Evolutionary conservation across 2,888 invertebrate genomes (phyloP).

Genomic region (Leptura quadrifasciata): DNA sequence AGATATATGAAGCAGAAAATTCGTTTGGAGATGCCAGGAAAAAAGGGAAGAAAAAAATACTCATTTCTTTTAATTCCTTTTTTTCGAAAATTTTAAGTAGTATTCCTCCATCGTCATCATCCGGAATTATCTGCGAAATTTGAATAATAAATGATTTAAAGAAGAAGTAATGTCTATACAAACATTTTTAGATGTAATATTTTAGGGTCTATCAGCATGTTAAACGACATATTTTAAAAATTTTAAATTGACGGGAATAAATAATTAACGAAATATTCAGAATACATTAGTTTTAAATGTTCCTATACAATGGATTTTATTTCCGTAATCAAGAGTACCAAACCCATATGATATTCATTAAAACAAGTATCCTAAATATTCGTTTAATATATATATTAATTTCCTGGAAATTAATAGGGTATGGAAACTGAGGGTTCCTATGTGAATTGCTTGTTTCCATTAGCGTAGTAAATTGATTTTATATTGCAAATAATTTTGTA

Average conservation of each 20-base stretch:
- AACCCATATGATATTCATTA: constrained; percentile 22
- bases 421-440: constrained; percentile 12
- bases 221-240: too few relatives aligned
- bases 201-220: too few relatives aligned
- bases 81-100: too few relatives aligned
- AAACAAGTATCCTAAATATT: constrained; percentile 31
- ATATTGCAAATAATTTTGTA: constrained; percentile 20
- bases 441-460: constrained; percentile 23
- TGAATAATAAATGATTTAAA: too few relatives aligned
- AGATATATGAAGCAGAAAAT: too few relatives aligned
- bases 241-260: not conserved
- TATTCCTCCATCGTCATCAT: too few relatives aligned
- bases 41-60: too few relatives aligned
- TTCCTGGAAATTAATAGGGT: constrained; percentile 19
- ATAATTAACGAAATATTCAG: constrained; percentile 3
- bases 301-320: not conserved
- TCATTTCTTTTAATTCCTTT: too few relatives aligned
- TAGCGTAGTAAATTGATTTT: constrained; percentile 23
- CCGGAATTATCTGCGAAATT: too few relatives aligned
- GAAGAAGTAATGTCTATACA: too few relatives aligned
- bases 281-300: not conserved
- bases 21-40: too few relatives aligned
- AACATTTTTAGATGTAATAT: too few relatives aligned
- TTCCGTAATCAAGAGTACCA: not conserved
- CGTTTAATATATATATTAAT: constrained; percentile 22